These are phyloP conservation scores for Orientallactaga sibirica DNA, from an alignment of 2,797 vertebrate species.

Conservation along the genomic window DNA sequence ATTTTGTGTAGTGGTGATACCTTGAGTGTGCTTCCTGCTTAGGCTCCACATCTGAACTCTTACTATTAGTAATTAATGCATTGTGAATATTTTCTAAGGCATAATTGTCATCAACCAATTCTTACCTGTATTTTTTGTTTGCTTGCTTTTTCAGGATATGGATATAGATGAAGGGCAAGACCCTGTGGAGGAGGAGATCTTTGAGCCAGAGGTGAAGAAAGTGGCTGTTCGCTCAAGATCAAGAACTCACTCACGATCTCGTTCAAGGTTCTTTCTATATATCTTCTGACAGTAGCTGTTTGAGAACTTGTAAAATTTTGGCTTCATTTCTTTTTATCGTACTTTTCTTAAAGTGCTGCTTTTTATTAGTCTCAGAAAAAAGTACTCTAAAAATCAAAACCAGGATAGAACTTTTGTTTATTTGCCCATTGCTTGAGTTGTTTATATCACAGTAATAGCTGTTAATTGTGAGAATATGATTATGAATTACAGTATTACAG, in stretches of 20 bases:
- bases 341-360: conserved; percentile 10
- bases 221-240: conserved; percentile 92
- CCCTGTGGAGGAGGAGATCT: conserved; percentile 94
- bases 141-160: conserved; percentile 93
- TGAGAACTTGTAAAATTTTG: conserved; percentile 7
- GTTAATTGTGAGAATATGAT: neutral
- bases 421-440: neutral
- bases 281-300: conserved; percentile 21
- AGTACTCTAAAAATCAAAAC: neutral
- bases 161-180: conserved; percentile 98
- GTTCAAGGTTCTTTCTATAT: conserved; percentile 93
- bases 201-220: conserved; percentile 96
- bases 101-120: neutral
- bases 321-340: conserved; percentile 57
- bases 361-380: neutral
- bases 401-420: neutral
- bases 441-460: neutral
- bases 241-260: conserved; percentile 96
- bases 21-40: neutral
- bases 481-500: neutral
- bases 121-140: conserved; percentile 34
- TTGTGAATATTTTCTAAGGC: neutral
- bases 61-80: neutral
- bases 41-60: neutral
- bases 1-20: neutral